Evolutionary conservation across 1,140 invertebrate species (phyloP), one percentile per base, ranked within the genome.

Genomic region (Zaprionus capensis): DNA sequence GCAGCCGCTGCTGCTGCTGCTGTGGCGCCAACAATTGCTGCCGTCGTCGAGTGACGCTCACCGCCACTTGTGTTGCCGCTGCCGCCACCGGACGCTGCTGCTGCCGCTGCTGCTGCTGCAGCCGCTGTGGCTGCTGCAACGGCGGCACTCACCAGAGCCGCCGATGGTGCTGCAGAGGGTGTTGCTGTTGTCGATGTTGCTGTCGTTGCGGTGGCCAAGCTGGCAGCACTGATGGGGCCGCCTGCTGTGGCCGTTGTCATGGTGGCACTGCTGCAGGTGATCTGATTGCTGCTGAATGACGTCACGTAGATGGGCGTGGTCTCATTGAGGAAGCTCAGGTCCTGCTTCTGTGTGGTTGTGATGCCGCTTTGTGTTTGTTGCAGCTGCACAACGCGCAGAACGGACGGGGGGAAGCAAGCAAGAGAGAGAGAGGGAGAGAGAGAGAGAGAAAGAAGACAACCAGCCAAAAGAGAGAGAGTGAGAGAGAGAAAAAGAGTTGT

Each of bases 261-360:
- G 17, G 93, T 95, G 87, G 93, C 94, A 90, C 91, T 95, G 73
- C 94, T 93, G 74, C 94, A 93, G 36, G 91, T 92, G 26, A 94
- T 93, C 80, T 95, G 95, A 82, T 95, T 95, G 81, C 95, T 94
- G 82, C 94, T 95, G 71, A 95, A 95, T 63, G 96, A 96, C 59
- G 96, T 97, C 67, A 97, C 96, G 94, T 97, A 97, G 69, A 97
- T 96, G 24, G 96, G 95, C 36, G 95, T 95, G 6, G 92, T 83
- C 26, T 93, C 92, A 28, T 91, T 93, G 5, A 93, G 80, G 78
- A 93, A 93, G 72, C 92, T 93, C 12, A 93, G 93, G 73, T 96
- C 96, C 91, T 95, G 95, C 70, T 94, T 93, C 70, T 95, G 95
- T 71, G 93, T 93, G 34, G 93, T 80, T 26, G 91, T 81, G 6